A percentile compares a stretch with the other conserved stretches of the same genome.
phyloP scores from a whole-genome alignment of 2,888 invertebrate genomes.

The Athalia rosae region DNA sequence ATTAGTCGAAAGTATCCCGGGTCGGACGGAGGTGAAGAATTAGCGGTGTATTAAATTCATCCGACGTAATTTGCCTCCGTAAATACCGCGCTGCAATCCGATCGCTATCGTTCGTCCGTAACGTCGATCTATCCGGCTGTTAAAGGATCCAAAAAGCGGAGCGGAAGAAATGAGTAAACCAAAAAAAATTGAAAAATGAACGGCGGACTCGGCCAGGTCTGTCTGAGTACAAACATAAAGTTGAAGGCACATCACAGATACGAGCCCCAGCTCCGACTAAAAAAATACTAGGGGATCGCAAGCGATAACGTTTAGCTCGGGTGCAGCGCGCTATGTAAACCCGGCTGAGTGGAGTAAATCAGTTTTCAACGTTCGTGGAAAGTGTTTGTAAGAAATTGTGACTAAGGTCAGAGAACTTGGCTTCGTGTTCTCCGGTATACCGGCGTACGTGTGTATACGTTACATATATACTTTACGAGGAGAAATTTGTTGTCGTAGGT shows the following conservation, averaged over 20 bases:
- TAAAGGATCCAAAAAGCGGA: too few relatives aligned
- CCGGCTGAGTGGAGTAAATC: background rate
- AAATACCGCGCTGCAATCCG: too few relatives aligned
- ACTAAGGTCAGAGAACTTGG: background rate
- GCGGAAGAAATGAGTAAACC: background rate
- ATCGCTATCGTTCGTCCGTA: too few relatives aligned
- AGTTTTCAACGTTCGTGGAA: slow-evolving; percentile 18
- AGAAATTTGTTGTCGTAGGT: slow-evolving; percentile 37
- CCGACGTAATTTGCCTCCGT: too few relatives aligned
- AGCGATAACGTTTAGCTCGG: slow-evolving; percentile 29
- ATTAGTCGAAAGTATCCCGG: slow-evolving; percentile 1
- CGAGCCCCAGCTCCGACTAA: background rate
- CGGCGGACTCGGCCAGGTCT: background rate
- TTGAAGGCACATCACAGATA: slow-evolving; percentile 9
- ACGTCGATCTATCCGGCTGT: too few relatives aligned
- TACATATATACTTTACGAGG: slow-evolving; percentile 19
- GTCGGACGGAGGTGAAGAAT: too few relatives aligned
- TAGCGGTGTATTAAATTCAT: too few relatives aligned
- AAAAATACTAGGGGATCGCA: slow-evolving; percentile 1
- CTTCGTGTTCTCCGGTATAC: background rate
- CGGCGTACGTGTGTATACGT: too few relatives aligned
- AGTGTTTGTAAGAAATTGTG: slow-evolving; percentile 14
- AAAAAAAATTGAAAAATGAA: background rate
- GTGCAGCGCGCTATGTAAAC: background rate
- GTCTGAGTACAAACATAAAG: slow-evolving; percentile 14